Percentiles rank a stretch among this genome's conserved stretches.
phyloP scores from a whole-genome alignment of 2,113 vertebrate species.

The Paraplagusia blochii region DNA sequence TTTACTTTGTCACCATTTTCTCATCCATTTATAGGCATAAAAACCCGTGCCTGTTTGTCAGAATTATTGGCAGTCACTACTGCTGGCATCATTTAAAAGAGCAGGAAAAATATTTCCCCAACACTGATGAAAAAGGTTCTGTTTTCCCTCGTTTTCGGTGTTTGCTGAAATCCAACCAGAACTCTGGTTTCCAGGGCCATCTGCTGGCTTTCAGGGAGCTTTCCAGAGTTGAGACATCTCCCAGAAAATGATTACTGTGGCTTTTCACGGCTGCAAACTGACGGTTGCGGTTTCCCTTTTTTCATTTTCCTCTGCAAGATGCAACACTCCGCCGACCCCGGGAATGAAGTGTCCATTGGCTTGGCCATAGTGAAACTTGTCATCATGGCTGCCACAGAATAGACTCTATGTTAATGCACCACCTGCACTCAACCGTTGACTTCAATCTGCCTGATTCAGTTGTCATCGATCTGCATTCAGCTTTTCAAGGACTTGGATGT shows the following conservation, averaged over 20 bases:
- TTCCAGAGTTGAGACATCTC: constrained; percentile 22
- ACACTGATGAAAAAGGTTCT: constrained; percentile 23
- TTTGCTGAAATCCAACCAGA: constrained; percentile 46
- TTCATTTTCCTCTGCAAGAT: neutral
- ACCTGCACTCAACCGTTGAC: constrained; percentile 17
- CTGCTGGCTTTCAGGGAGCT: neutral
- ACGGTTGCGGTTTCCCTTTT: neutral
- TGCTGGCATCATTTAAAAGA: constrained; percentile 21
- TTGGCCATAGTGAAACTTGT: constrained; percentile 40
- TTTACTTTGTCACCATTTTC: no score
- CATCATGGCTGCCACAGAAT: constrained; percentile 8
- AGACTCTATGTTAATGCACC: constrained; percentile 1
- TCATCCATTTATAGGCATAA: no score
- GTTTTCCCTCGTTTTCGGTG: constrained; percentile 38
- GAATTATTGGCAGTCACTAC: neutral
- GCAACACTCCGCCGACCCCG: constrained; percentile 16
- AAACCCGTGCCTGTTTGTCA: constrained; percentile 8
- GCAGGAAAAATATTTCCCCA: constrained; percentile 19
- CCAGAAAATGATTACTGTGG: constrained; percentile 8
- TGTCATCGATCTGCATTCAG: constrained; percentile 55
- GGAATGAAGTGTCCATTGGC: constrained; percentile 35
- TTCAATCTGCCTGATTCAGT: constrained; percentile 35
- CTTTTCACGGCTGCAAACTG: neutral
- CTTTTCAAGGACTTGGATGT: constrained; percentile 23
- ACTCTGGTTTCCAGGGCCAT: constrained; percentile 20